Conservation (phyloP, 2,113 vertebrate genomes). For the Tragulus kanchil region DNA sequence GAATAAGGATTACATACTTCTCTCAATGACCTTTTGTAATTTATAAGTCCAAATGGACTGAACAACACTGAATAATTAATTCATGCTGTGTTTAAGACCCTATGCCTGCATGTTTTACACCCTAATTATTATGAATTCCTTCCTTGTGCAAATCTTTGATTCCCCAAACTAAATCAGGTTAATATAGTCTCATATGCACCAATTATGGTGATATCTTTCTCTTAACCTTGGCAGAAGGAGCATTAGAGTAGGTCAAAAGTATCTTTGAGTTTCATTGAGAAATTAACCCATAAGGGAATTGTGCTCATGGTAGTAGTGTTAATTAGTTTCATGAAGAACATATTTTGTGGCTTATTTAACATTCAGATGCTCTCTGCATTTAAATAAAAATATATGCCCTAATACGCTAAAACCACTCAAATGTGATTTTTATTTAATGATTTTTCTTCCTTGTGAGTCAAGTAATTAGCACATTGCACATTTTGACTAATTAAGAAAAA, state of each 20-base stretch:
- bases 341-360: conserved; percentile 84
- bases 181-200: conserved; percentile 82
- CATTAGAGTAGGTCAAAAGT: conserved; percentile 85
- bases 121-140: conserved; percentile 84
- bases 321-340: conserved; percentile 82
- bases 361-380: conserved; percentile 80
- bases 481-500: conserved; percentile 79
- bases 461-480: conserved; percentile 75
- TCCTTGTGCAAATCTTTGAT: conserved; percentile 83
- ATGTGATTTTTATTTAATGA: conserved; percentile 81
- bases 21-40: conserved; percentile 80
- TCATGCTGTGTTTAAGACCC: conserved; percentile 80
- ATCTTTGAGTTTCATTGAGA: conserved; percentile 85
- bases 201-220: conserved; percentile 84
- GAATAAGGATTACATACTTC: conserved; percentile 76
- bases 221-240: conserved; percentile 85
- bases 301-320: conserved; percentile 77
- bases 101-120: conserved; percentile 79
- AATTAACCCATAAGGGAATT: conserved; percentile 84
- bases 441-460: conserved; percentile 72
- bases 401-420: conserved; percentile 75
- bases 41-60: conserved; percentile 83
- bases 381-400: conserved; percentile 82
- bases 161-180: conserved; percentile 84
- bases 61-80: conserved; percentile 85